Base-by-base conservation (phyloP, 2,888 invertebrate species). In the Pyralis farinalis region DNA sequence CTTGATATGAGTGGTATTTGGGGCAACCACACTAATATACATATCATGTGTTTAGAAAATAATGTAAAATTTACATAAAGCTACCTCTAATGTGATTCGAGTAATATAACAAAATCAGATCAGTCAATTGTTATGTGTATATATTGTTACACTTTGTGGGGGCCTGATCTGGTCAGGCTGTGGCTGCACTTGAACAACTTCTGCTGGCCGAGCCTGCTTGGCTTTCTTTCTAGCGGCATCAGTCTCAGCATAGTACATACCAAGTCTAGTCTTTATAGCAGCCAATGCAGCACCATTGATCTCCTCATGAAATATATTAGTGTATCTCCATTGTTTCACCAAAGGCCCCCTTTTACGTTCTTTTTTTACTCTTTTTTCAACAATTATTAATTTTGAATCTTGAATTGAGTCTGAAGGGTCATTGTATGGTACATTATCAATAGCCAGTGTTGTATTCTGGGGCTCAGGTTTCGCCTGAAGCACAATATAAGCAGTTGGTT, bases 311-410 rank as follows among this genome's bases (percentile, higher is more conserved):
- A 91, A 91, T 54, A 90, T 86, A 55, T 90, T 90, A 10, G 89
- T 89, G 51, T 91, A 91, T 46, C 90, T 73, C 91, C 91, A 91
- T 46, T 90, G 90, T 54, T 90, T 91, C 0, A 91, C 89, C 31
- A 84, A 54, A 34, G 90, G 88, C 3, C 90, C 86, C 46, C 73
- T 73, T 55, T 74, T 82, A 51, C 80, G 76, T 46, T 87, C 81
- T 49, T 82, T 88, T 46, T 84, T 87, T n/a, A 73, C 45, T 65
- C 77, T 83, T 28, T 74, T 77, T 35, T 70, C 61, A 11, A 58
- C 50, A 47, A 78, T 78, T 0, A 62, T 21, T 11, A 30, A 29
- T 12, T 20, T 64, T 34, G 52, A 44, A 39, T 69, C 70, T 10
- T 63, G 49, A 40, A 68, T 49, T 30, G 68, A 50, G 22, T 71